Base-by-base conservation (phyloP, 2,113 vertebrate species). In the Caranx melampygus region DNA sequence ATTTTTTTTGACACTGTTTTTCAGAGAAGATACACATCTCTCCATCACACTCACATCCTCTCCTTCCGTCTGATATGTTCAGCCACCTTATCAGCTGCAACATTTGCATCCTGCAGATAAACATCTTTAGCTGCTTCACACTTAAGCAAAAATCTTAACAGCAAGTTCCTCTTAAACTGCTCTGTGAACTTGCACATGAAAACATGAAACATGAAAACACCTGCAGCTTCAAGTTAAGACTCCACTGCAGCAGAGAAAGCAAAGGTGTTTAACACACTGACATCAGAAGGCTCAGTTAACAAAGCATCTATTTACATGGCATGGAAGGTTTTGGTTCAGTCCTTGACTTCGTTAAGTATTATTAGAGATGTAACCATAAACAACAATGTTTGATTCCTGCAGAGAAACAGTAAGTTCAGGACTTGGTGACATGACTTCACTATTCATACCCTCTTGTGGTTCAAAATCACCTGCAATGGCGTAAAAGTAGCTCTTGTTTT, bases 401-500 rank as follows among this genome's bases (percentile, higher is more conserved):
- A 14, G 64, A 57, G 16, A 20, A 9, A 55, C 71, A 35, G 63
- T 76, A 0, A 13, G 9, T 26, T 77, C 60, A 16, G 54, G 42
- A 55, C 33, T 65, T 6, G 26, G 26, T 26, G 34, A 26, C 16
- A 12, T 66, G 18, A 65, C 58, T 44, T 68, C 59, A 40, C 16
- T 49, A 3, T 68, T 4, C 20, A 4, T 2, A 10, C n/a, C 62
- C 1, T 63, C 6, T 16, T 59, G 45, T 47, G 51, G 20, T n/a
- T 80, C 66, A 44, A 35, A 72, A 61, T 67, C 37, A 7, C 52
- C 35, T 16, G 20, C 18, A 0, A 1, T 1, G 26, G 47, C 16
- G n/a, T 26, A 0, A 42, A 88, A 64, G 45, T 84, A 91, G 34
- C 18, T 80, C 34, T 49, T 26, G 67, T 86, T 87, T 2, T 20